These are phyloP conservation scores for Hybos culiciformis DNA, from an alignment of 2,888 invertebrate genomes.

Conservation along the genomic window DNA sequence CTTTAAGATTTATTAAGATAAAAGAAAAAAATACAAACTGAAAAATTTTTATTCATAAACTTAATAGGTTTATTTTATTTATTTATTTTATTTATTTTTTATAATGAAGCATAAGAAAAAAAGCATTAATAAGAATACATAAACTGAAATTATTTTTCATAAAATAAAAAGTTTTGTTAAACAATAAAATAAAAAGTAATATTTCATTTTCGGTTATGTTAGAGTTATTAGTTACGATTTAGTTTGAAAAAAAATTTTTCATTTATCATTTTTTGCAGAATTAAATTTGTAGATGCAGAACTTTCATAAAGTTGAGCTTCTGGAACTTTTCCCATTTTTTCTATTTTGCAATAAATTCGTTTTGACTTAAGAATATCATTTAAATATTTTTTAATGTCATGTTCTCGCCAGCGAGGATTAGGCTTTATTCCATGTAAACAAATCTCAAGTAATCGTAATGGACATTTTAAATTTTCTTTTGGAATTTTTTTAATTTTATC, in stretches of 20 bases:
- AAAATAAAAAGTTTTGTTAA: too few species aligned
- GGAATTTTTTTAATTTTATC: conserved; percentile 39
- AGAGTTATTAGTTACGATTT: too few species aligned
- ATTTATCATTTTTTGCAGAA: conserved; percentile 5
- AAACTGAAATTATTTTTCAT: too few species aligned
- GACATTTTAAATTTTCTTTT: conserved; percentile 38
- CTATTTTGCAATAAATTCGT: conserved; percentile 20
- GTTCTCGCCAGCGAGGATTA: conserved; percentile 27
- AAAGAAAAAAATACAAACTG: too few species aligned
- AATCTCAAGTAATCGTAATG: conserved; percentile 40
- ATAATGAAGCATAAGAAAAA: too few species aligned
- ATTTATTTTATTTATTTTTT: too few species aligned
- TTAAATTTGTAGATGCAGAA: conserved; percentile 2
- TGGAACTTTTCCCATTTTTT: conserved; percentile 5
- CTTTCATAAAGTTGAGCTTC: conserved; percentile 10
- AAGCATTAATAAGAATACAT: too few species aligned
- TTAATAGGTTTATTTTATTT: too few species aligned
- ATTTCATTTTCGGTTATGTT: too few species aligned
- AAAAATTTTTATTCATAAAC: too few species aligned
- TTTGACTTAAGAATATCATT: conserved; percentile 16
- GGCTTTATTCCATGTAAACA: conserved; percentile 35
- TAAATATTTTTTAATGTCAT: conserved; percentile 27
- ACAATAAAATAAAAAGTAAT: too few species aligned
- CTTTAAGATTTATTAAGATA: too few species aligned
- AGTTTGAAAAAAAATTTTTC: not conserved